Evolutionary conservation across 2,888 invertebrate species (phyloP).

Genomic region (Nezara viridula): DNA sequence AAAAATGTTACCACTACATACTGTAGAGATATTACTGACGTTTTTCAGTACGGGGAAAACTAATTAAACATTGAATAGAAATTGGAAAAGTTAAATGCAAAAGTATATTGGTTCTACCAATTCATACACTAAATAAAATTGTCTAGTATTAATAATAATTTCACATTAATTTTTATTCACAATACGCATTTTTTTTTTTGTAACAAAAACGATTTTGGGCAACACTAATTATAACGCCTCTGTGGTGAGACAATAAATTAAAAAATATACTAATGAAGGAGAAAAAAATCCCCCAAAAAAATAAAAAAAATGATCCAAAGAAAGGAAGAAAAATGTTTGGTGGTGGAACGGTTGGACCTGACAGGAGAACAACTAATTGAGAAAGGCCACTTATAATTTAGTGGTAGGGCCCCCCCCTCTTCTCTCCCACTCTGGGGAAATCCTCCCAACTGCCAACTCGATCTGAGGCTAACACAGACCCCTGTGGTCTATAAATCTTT

Average conservation of each 20-base stretch:
- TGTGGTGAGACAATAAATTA: neutral
- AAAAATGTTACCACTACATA: no score
- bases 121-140: no score
- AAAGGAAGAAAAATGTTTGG: neutral
- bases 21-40: no score
- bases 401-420: neutral
- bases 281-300: neutral
- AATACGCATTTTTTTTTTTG: no score
- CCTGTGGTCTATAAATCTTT: constrained; percentile 1
- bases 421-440: neutral
- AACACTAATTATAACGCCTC: no score
- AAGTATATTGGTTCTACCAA: no score
- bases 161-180: no score
- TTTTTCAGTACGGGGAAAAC: no score
- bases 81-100: no score
- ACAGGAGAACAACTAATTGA: constrained; percentile 27
- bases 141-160: no score
- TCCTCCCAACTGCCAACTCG: neutral
- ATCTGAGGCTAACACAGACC: neutral
- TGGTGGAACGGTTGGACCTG: neutral
- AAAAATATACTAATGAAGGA: neutral
- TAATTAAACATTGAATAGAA: no score
- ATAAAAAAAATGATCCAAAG: neutral
- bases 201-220: no score
- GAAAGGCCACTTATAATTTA: constrained; percentile 42